These are phyloP conservation scores for Chaetops frenatus DNA, from an alignment of 2,113 vertebrate species.

Conservation along the genomic window DNA sequence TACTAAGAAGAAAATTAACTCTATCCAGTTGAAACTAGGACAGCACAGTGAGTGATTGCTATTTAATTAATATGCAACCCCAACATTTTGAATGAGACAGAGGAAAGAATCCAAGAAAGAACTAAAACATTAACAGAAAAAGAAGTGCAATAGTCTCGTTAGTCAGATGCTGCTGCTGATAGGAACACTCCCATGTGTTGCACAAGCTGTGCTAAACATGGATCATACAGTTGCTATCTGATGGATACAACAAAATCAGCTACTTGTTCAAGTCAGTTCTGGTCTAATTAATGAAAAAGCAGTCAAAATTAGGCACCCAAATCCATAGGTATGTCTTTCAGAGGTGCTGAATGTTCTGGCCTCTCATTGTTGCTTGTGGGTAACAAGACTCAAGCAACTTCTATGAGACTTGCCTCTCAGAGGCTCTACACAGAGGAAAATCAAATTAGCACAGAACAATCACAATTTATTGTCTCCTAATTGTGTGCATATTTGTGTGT, in stretches of 20 bases:
- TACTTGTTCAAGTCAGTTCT: background rate
- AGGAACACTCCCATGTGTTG: conserved; percentile 36
- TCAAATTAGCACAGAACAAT: background rate
- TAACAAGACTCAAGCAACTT: background rate
- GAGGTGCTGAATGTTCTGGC: background rate
- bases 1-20: background rate
- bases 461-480: background rate
- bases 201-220: conserved; percentile 25
- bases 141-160: conserved; percentile 1
- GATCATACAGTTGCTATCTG: conserved; percentile 12
- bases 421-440: conserved; percentile 34
- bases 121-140: conserved; percentile 33
- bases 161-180: conserved; percentile 20
- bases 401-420: conserved; percentile 14
- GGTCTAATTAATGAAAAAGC: background rate
- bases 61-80: background rate
- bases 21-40: background rate
- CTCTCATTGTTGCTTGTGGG: background rate
- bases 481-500: background rate
- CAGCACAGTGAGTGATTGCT: background rate
- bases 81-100: background rate
- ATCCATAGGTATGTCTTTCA: background rate
- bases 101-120: conserved; percentile 29
- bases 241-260: conserved; percentile 13
- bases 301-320: background rate